Base-by-base conservation (phyloP, 1,140 invertebrate species). In the Caenorhabditis latens region DNA sequence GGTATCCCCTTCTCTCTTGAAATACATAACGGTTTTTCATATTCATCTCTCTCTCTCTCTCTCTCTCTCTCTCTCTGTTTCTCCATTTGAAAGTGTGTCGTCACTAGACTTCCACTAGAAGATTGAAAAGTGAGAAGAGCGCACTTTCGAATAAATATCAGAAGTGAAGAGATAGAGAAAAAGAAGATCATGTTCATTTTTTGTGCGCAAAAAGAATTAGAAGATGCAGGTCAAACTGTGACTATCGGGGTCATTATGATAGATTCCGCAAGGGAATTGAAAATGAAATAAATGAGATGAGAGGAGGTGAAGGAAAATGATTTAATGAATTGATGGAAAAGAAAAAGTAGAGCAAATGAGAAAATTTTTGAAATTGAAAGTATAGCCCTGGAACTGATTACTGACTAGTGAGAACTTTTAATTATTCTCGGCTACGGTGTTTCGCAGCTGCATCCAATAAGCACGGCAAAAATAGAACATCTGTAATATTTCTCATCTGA, bases 171-270 rank as follows among this genome's bases (percentile, higher is more conserved):
- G n/a, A 63, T 13, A 24, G 32, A 40, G 24, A 63, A 63, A 9
- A 63, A 32, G 14, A 43, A 46, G 40, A 79, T 53, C 71, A 24
- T 79, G 43, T 79, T 50, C 71, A 79, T 79, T 79, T 71, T 79
- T 79, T 79, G 63, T 67, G 32, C 21, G 63, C 42, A 67, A 40
- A 67, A 67, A 67, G 32, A 46, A 32, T 7, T 8, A 46, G n/a
- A 71, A 79, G 46, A 79, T 79, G 40, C 71, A 79, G 71, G 71
- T 79, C 71, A 79, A 79, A 79, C 71, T 79, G 71, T 79, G 71
- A 50, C 43, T 79, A 79, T 79, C 71, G 71, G n/a, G 71, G 71
- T 24, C 71, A 46, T 79, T 50, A 24, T 79, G 71, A 79, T 79
- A 79, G 71, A 79, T 79, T 79, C 46, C 46, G 32, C 32, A 32